phyloP scores from a whole-genome alignment of 2,888 invertebrate species.

The Sarcophaga caerulescens region DNA sequence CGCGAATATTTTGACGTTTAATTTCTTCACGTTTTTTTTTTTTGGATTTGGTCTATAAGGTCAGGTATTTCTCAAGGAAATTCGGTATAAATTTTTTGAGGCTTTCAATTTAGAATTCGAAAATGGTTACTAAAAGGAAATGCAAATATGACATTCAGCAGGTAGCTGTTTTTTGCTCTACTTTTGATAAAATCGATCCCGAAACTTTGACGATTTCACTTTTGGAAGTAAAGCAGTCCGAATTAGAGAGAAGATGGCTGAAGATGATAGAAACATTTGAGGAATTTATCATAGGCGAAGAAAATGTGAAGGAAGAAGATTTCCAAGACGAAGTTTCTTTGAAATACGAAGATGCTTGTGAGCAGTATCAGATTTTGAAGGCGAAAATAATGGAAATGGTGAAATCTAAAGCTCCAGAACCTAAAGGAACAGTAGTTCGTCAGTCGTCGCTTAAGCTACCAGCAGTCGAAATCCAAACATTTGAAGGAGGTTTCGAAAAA shows the following conservation, averaged over 20 bases:
- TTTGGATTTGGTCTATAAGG: too few species aligned
- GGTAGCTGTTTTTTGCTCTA: too few species aligned
- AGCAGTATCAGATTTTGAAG: conserved; percentile 19
- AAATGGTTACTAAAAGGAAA: too few species aligned
- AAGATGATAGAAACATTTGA: neutral
- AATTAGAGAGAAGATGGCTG: neutral
- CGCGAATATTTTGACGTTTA: neutral
- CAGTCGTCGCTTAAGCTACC: conserved; percentile 29
- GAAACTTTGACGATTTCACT: too few species aligned
- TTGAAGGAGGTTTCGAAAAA: conserved; percentile 17
- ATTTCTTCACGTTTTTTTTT: too few species aligned
- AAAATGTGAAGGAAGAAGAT: neutral
- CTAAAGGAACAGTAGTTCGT: neutral
- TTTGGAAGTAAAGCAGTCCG: too few species aligned
- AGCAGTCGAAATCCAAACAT: conserved; percentile 14
- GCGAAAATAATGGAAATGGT: conserved; percentile 6
- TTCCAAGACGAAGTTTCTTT: neutral
- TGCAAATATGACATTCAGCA: too few species aligned
- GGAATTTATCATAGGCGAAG: neutral
- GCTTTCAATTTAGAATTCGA: too few species aligned
- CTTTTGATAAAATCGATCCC: too few species aligned
- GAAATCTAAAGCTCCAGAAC: neutral
- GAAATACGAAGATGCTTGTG: neutral
- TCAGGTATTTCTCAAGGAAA: too few species aligned
- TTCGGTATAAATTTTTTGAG: too few species aligned